Evolutionary conservation across 2,888 invertebrate genomes (phyloP).

Genomic region (Pseudolycoriella hygida): DNA sequence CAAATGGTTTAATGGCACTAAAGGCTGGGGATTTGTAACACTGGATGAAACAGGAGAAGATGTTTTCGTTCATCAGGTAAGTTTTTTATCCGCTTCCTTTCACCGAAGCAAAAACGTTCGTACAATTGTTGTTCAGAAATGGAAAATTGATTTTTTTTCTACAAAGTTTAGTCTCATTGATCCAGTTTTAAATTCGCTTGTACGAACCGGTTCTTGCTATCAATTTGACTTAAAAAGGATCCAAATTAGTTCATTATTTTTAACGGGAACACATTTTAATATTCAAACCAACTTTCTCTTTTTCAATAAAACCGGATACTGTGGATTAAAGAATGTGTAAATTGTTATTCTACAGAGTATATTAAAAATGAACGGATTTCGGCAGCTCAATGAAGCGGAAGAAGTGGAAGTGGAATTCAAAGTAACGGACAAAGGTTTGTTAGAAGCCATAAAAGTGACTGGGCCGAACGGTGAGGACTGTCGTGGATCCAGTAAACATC

Average conservation of each 20-base stretch:
- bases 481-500: constrained; percentile 64
- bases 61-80: constrained; percentile 88
- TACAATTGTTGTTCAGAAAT: too few relatives aligned
- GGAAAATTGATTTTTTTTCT: background rate
- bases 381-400: constrained; percentile 71
- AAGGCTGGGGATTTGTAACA: constrained; percentile 89
- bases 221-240: too few relatives aligned
- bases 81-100: constrained; percentile 3
- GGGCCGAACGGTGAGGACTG: constrained; percentile 64
- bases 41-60: constrained; percentile 80
- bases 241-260: too few relatives aligned
- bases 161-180: background rate
- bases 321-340: too few relatives aligned
- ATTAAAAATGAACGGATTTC: constrained; percentile 77
- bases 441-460: constrained; percentile 72
- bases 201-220: too few relatives aligned
- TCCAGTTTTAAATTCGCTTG: too few relatives aligned
- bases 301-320: too few relatives aligned
- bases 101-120: background rate
- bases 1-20: constrained; percentile 93
- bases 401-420: constrained; percentile 76
- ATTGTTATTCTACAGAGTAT: constrained; percentile 48
- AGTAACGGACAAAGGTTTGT: constrained; percentile 57
- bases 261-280: too few relatives aligned
- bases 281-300: background rate